Evolutionary conservation across 2,888 invertebrate genomes (phyloP).

Genomic region (Himalopsyche kuldschensis): DNA sequence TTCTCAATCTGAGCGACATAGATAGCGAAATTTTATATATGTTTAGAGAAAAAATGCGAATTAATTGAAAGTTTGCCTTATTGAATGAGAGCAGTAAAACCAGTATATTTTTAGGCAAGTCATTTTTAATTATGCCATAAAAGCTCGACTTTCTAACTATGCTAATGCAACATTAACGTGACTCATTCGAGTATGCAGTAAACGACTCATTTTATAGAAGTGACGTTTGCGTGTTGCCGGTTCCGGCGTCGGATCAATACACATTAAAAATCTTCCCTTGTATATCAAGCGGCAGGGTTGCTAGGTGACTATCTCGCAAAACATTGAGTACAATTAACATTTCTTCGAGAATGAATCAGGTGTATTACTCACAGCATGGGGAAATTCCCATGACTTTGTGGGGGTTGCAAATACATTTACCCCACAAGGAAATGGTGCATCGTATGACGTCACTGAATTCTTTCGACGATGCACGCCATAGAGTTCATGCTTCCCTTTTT

Average conservation of each 20-base stretch:
- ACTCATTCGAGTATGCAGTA: too few species aligned
- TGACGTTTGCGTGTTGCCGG: not conserved
- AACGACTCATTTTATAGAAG: too few species aligned
- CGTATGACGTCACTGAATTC: conserved; percentile 39
- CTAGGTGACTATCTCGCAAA: not conserved
- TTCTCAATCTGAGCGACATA: too few species aligned
- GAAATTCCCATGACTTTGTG: conserved; percentile 7
- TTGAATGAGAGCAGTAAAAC: too few species aligned
- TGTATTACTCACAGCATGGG: not conserved
- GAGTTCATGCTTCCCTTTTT: not conserved
- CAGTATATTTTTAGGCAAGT: too few species aligned
- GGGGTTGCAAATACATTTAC: not conserved
- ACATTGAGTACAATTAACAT: not conserved
- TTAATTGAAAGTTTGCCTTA: too few species aligned
- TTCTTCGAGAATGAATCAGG: not conserved
- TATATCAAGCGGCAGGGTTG: not conserved
- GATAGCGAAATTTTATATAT: too few species aligned
- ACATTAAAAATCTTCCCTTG: not conserved
- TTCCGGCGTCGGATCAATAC: not conserved
- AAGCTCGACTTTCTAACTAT: too few species aligned
- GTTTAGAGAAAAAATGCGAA: too few species aligned
- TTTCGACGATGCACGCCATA: conserved; percentile 40
- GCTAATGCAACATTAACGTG: too few species aligned
- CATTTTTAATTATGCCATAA: too few species aligned
- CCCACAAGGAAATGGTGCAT: conserved; percentile 12